Percentiles rank a stretch among this genome's conserved stretches.
These are phyloP conservation scores for Hucho hucho DNA, from an alignment of 2,113 vertebrate genomes.

Conservation along the genomic window DNA sequence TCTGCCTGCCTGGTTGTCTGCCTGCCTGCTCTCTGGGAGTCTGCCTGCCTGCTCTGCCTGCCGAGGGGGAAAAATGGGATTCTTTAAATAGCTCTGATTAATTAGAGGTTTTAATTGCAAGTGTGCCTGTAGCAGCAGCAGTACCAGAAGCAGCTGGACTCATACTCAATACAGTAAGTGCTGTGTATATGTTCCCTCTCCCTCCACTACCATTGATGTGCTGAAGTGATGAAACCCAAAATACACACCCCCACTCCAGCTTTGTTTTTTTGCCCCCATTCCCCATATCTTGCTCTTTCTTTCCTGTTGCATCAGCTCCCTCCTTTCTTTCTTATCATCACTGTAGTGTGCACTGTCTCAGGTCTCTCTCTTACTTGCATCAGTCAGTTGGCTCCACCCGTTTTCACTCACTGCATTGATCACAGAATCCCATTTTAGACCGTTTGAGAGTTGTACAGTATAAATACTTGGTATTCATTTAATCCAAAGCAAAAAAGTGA, in stretches of 20 bases:
- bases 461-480: background rate
- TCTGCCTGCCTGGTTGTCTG: no score
- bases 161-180: slow-evolving; percentile 6
- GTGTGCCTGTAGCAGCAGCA: slow-evolving; percentile 46
- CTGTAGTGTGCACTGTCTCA: slow-evolving; percentile 22
- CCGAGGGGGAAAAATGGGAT: slow-evolving; percentile 62
- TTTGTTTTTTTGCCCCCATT: slow-evolving; percentile 19
- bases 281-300: slow-evolving; percentile 59
- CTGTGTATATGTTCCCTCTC: slow-evolving; percentile 6
- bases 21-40: background rate
- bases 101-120: slow-evolving; percentile 73
- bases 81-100: slow-evolving; percentile 77
- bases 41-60: slow-evolving; percentile 37
- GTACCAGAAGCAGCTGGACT: slow-evolving; percentile 12
- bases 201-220: background rate
- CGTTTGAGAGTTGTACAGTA: background rate
- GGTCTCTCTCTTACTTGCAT: slow-evolving; percentile 57
- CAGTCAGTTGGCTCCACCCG: slow-evolving; percentile 27
- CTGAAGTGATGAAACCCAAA: slow-evolving; percentile 1
- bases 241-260: background rate
- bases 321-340: slow-evolving; percentile 12
- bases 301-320: slow-evolving; percentile 66
- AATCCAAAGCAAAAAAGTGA: background rate
- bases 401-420: slow-evolving; percentile 3
- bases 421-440: background rate